A percentile compares a stretch with the other conserved stretches of the same genome.
These are phyloP conservation scores for Sebastolobus alascanus DNA, from an alignment of 2,797 vertebrate species.

Conservation along the genomic window DNA sequence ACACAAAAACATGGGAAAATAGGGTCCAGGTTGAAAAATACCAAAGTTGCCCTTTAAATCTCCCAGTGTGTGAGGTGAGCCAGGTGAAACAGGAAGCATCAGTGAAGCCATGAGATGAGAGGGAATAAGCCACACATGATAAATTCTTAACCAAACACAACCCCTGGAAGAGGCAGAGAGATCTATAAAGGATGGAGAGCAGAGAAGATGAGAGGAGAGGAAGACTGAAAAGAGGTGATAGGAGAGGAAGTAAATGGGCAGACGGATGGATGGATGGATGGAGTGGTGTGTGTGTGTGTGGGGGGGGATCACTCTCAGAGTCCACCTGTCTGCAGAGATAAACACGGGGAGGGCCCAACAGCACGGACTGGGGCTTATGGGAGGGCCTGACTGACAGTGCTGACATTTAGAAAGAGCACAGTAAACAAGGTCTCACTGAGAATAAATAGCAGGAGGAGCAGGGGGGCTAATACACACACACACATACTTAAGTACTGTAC, in stretches of 20 bases:
- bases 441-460: constrained; percentile 77
- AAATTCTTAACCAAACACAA: constrained; percentile 37
- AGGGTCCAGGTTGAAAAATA: no score
- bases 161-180: constrained; percentile 3
- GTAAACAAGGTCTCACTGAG: constrained; percentile 78
- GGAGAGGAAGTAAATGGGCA: constrained; percentile 36
- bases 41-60: background rate
- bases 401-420: constrained; percentile 86
- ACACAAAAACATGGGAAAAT: no score
- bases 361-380: constrained; percentile 70
- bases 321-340: constrained; percentile 81
- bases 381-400: constrained; percentile 81
- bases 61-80: background rate
- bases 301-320: constrained; percentile 38
- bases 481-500: constrained; percentile 45
- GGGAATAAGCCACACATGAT: constrained; percentile 17
- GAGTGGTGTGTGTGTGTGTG: constrained; percentile 9
- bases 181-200: constrained; percentile 14
- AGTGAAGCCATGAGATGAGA: constrained; percentile 8
- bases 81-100: constrained; percentile 18
- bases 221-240: constrained; percentile 37
- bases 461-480: constrained; percentile 38
- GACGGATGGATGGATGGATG: constrained; percentile 14
- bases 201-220: constrained; percentile 18
- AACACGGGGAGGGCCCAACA: constrained; percentile 72